These are phyloP conservation scores for Congeria kusceri DNA, from an alignment of 2,888 invertebrate species.

Conservation along the genomic window DNA sequence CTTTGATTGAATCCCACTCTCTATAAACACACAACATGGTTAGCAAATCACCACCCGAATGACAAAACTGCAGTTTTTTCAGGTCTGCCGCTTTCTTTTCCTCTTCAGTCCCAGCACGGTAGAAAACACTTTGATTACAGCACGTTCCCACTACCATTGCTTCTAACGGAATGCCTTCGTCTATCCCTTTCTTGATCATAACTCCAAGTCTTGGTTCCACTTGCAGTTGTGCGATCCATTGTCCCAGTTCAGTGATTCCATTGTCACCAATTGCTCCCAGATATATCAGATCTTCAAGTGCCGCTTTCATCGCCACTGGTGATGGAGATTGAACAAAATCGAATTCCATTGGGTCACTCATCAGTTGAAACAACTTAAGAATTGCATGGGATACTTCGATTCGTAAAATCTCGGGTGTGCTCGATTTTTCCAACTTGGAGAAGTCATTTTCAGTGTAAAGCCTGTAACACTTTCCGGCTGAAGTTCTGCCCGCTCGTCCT, in stretches of 20 bases:
- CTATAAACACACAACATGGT: conserved; percentile 78
- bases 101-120: conserved; percentile 72
- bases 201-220: conserved; percentile 80
- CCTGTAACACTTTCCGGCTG: conserved; percentile 83
- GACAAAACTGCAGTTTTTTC: conserved; percentile 76
- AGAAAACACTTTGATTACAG: conserved; percentile 79
- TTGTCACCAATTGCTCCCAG: conserved; percentile 77
- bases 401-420: conserved; percentile 83
- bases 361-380: conserved; percentile 81
- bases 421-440: conserved; percentile 73
- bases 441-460: conserved; percentile 82
- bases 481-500: conserved; percentile 85
- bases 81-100: conserved; percentile 75
- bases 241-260: conserved; percentile 79
- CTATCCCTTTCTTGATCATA: conserved; percentile 71
- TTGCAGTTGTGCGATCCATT: conserved; percentile 80
- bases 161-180: conserved; percentile 72
- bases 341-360: conserved; percentile 78
- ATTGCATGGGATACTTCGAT: conserved; percentile 80
- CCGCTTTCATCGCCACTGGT: conserved; percentile 71
- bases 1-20: conserved; percentile 73
- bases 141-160: conserved; percentile 79
- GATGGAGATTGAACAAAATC: conserved; percentile 83
- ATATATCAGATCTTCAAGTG: conserved; percentile 72
- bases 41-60: conserved; percentile 78